phyloP scores from a whole-genome alignment of 2,888 invertebrate species.

The Eupithecia subumbrata region DNA sequence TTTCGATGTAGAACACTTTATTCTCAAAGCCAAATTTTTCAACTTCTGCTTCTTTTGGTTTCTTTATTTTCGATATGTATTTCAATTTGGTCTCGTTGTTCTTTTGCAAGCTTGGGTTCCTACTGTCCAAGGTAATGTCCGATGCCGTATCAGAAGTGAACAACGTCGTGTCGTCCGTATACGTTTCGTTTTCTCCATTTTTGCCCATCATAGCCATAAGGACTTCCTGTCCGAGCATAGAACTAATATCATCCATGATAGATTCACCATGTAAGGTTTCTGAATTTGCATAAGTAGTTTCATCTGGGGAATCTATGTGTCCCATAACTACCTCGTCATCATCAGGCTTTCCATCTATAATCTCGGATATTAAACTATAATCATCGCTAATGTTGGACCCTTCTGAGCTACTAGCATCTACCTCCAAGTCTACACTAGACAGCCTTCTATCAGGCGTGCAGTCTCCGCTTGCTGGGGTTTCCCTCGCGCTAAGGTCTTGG shows the following conservation, averaged over 20 bases:
- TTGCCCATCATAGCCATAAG: slow-evolving; percentile 87
- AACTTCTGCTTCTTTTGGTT: slow-evolving; percentile 74
- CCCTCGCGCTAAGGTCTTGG: slow-evolving; percentile 64
- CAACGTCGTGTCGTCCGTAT: slow-evolving; percentile 88
- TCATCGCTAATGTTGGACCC: slow-evolving; percentile 88
- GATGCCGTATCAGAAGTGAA: slow-evolving; percentile 85
- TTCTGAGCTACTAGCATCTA: slow-evolving; percentile 85
- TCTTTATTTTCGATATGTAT: slow-evolving; percentile 78
- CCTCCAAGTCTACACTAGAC: slow-evolving; percentile 75
- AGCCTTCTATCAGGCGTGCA: slow-evolving; percentile 74
- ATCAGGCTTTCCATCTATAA: slow-evolving; percentile 82
- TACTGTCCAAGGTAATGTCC: slow-evolving; percentile 78
- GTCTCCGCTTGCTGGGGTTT: slow-evolving; percentile 71
- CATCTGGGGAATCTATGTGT: slow-evolving; percentile 94
- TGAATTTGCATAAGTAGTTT: slow-evolving; percentile 87
- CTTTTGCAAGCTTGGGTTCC: slow-evolving; percentile 83
- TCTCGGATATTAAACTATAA: slow-evolving; percentile 88
- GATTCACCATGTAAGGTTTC: slow-evolving; percentile 91
- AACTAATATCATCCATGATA: slow-evolving; percentile 91
- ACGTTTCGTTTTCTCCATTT: slow-evolving; percentile 86
- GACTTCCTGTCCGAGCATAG: slow-evolving; percentile 88
- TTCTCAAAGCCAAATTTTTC: slow-evolving; percentile 89
- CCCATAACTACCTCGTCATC: slow-evolving; percentile 85
- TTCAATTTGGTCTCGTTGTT: slow-evolving; percentile 85
- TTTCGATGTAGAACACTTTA: slow-evolving; percentile 86